These are phyloP conservation scores for Aspidiotus rigidus DNA, from an alignment of 2,888 invertebrate genomes.

Conservation along the genomic window DNA sequence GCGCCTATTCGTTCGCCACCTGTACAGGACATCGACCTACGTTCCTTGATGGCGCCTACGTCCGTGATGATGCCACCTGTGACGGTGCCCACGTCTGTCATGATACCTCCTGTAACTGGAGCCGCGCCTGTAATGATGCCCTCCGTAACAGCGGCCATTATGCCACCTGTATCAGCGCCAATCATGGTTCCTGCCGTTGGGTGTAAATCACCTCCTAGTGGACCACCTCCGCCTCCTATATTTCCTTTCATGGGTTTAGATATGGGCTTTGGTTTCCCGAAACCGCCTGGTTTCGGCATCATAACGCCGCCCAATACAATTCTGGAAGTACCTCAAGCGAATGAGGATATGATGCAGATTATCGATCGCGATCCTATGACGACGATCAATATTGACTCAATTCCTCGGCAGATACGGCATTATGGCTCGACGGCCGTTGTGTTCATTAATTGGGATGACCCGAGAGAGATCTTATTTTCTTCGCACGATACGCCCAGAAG, in stretches of 20 bases:
- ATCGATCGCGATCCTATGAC: conserved; percentile 62
- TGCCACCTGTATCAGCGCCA: not conserved
- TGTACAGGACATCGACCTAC: conserved; percentile 4
- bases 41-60: not conserved
- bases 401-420: conserved; percentile 71
- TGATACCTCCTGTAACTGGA: not conserved
- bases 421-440: conserved; percentile 78
- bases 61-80: not conserved
- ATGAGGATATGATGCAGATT: conserved; percentile 47
- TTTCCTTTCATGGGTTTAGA: conserved; percentile 9
- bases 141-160: not conserved
- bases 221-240: conserved; percentile 31
- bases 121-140: not conserved
- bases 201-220: not conserved
- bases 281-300: conserved; percentile 19
- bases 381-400: conserved; percentile 71
- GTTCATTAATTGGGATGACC: conserved; percentile 76
- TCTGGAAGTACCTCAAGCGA: conserved; percentile 44
- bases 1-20: not conserved
- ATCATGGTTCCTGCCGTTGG: not conserved
- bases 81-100: not conserved
- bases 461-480: conserved; percentile 60
- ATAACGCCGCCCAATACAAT: conserved; percentile 17
- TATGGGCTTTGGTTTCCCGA: conserved; percentile 21
- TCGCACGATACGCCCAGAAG: conserved; percentile 71